These are phyloP conservation scores for Nannoperca australis DNA, from an alignment of 2,797 vertebrate genomes.

Conservation along the genomic window DNA sequence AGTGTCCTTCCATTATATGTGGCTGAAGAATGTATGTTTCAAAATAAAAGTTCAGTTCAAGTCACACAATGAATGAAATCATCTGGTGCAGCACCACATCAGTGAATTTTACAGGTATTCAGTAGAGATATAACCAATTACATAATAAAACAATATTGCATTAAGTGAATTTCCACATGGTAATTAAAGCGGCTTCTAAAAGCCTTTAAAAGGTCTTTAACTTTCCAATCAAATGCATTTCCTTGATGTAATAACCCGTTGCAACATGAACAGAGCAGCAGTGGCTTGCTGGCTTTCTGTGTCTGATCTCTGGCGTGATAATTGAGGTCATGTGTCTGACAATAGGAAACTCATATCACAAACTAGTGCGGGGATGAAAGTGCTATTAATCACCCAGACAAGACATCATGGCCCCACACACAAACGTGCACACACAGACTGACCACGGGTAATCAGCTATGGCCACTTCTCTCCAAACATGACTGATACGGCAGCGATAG, in stretches of 20 bases:
- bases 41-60: no score
- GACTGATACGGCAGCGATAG: conserved; percentile 36
- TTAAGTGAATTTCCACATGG: neutral
- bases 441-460: conserved; percentile 65
- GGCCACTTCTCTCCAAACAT: conserved; percentile 49
- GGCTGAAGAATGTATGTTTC: no score
- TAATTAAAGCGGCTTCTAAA: conserved; percentile 7
- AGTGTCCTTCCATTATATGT: neutral
- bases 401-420: conserved; percentile 52
- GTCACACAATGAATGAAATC: no score
- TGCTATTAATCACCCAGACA: conserved; percentile 77
- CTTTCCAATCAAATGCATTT: conserved; percentile 30
- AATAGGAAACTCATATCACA: conserved; percentile 72
- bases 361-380: conserved; percentile 47
- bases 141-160: neutral
- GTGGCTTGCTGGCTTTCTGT: conserved; percentile 32
- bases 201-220: conserved; percentile 27
- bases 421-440: conserved; percentile 16
- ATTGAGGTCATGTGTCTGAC: conserved; percentile 79
- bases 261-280: conserved; percentile 28
- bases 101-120: neutral
- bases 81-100: neutral
- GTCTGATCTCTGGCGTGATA: conserved; percentile 68
- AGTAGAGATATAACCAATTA: neutral
- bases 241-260: conserved; percentile 37